Base-by-base conservation (phyloP, 1,140 invertebrate genomes). In the Drosophila mayri region DNA sequence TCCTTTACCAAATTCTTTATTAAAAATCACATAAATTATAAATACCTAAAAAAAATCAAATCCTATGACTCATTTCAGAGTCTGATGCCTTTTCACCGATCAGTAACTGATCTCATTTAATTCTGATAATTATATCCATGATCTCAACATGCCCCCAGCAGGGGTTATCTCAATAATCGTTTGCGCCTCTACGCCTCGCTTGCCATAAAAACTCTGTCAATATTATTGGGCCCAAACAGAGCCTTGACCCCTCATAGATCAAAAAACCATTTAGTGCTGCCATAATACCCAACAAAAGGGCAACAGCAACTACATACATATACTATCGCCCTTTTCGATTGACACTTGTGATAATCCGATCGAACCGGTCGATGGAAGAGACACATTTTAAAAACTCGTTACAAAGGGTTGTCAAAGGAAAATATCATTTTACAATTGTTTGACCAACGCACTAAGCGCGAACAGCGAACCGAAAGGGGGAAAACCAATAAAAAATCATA, bases 401-500 rank as follows among this genome's bases (percentile, higher is more conserved):
- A 75, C 73, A 81, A 80, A 72, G 67, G 84, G 85, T 75, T 66
- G 76, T 64, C 62, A 73, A 59, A 49, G 65, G 30, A 62, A 82
- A 79, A 72, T 82, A 81, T 75, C 81, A 71, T 90, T 85, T 88
- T 81, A 85, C 85, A 88, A 88, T 85, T 90, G 73, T 85, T 81
- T 88, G 85, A 81, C 85, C 85, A 85, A 59, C 57, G 46, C 57
- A 72, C 77, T 86, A 79, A 88, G 76, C 76, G 70, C 82, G 49
- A 78, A 76, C 73, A 71, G 64, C 66, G 61, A 58, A 79, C 81
- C 78, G 66, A 83, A 82, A 83, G 70, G 76, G 66, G 64, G 57
- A 74, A 83, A 84, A 81, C 63, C 85, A 85, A 90, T 79, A 90
- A 88, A 88, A 88, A 88, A 81, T 75, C 85, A 90, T 88, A 88